Conservation (phyloP, 2,888 invertebrate genomes). For the Dascillus cervinus region DNA sequence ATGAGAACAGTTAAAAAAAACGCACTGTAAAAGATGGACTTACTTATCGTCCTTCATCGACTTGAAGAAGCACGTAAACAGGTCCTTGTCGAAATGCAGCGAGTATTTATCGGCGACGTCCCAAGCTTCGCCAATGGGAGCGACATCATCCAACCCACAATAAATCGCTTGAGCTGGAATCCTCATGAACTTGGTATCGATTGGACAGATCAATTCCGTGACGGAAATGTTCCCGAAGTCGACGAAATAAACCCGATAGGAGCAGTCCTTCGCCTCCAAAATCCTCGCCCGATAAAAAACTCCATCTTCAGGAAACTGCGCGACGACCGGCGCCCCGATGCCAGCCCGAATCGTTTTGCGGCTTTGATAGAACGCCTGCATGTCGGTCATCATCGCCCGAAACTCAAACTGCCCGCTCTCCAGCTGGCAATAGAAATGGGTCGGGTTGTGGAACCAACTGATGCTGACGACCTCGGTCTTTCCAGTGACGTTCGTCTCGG, state of each 20-base stretch:
- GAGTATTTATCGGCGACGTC: conserved; percentile 47
- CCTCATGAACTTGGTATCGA: conserved; percentile 57
- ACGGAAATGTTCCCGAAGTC: conserved; percentile 69
- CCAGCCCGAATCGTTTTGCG: conserved; percentile 42
- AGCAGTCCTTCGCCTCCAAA: conserved; percentile 48
- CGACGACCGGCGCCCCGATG: conserved; percentile 59
- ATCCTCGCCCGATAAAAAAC: conserved; percentile 65
- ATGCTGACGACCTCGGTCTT: conserved; percentile 53
- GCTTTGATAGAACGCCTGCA: conserved; percentile 59
- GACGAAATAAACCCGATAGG: conserved; percentile 62
- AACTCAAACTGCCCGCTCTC: conserved; percentile 44
- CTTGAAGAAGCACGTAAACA: conserved; percentile 52
- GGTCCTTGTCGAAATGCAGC: conserved; percentile 54
- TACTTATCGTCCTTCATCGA: conserved; percentile 44
- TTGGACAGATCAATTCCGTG: conserved; percentile 62
- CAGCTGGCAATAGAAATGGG: conserved; percentile 54
- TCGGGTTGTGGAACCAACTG: conserved; percentile 70
- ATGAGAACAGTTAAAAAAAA: too few species aligned
- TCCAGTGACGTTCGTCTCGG: conserved; percentile 37
- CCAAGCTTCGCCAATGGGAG: conserved; percentile 54
- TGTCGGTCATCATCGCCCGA: conserved; percentile 60
- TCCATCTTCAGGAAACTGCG: conserved; percentile 62
- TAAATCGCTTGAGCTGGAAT: conserved; percentile 64
- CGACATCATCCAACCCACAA: conserved; percentile 57
- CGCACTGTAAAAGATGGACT: too few species aligned